These are phyloP conservation scores for Iguana delicatissima DNA, from an alignment of 2,797 vertebrate species.

Conservation along the genomic window DNA sequence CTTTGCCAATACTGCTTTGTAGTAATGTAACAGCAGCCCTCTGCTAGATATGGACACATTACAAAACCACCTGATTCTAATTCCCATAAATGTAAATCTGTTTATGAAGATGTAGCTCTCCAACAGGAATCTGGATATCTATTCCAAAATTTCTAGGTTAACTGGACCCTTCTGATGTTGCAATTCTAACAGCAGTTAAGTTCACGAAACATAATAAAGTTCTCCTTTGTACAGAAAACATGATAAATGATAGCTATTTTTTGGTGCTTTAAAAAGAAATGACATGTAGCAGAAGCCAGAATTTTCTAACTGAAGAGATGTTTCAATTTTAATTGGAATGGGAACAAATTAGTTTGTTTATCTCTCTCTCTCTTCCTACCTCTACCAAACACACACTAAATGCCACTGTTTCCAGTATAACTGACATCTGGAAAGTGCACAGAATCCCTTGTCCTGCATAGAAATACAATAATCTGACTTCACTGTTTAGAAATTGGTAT, in stretches of 20 bases:
- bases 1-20: no score
- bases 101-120: no score
- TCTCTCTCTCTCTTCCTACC: background rate
- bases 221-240: slow-evolving; percentile 33
- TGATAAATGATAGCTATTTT: slow-evolving; percentile 41
- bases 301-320: slow-evolving; percentile 51
- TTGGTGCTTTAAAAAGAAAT: background rate
- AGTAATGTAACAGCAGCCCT: no score
- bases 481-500: slow-evolving; percentile 80
- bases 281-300: background rate
- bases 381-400: slow-evolving; percentile 41
- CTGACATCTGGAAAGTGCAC: slow-evolving; percentile 71
- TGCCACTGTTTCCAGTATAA: slow-evolving; percentile 57
- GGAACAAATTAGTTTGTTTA: slow-evolving; percentile 63
- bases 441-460: slow-evolving; percentile 76
- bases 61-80: no score
- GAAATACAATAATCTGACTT: slow-evolving; percentile 79
- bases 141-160: background rate
- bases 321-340: slow-evolving; percentile 44
- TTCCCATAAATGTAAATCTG: no score
- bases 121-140: background rate
- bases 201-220: slow-evolving; percentile 39
- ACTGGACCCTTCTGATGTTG: background rate
- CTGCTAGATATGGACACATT: no score
- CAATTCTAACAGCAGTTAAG: slow-evolving; percentile 26